Evolutionary conservation across 2,113 vertebrate genomes (phyloP), one percentile per base, ranked within the genome.

Genomic region (Chlorocebus sabaeus): DNA sequence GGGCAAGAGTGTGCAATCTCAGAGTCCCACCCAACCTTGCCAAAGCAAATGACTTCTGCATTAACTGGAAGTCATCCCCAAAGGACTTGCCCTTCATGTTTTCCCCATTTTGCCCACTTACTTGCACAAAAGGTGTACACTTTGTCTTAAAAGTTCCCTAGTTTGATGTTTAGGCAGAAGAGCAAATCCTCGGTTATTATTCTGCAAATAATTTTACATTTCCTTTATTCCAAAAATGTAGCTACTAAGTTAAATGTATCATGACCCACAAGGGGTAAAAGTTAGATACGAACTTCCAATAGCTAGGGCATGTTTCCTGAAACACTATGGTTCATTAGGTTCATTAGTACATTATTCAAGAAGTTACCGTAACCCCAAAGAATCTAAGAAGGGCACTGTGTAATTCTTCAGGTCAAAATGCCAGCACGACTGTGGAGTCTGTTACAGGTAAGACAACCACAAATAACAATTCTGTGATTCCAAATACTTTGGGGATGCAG

Each of bases 31-130:
- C 75, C 18, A 76, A 48, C 38, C 57, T 87, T 80, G 96, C 94
- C 96, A 98, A 97, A 98, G 90, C 64, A 52, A 81, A 81, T n/a
- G 48, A 85, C 50, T 90, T 95, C 70, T 35, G 43, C 9, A 18
- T 68, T 78, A 76, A 68, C n/a, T 70, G 35, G 70, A 89, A 80
- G 80, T 90, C 75, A 76, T 22, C 75, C 93, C 82, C 57, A 86
- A 94, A 97, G 50, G 67, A 76, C 30, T 8, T n/a, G 13, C 14
- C 94, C 78, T 70, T 38, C 25, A 25, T 10, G 40, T 38, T 48
- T 38, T 64, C 38, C 52, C 38, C 59, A 84, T 35, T 84, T 81
- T 13, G 73, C 8, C 23, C 70, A 35, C 50, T 61, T 92, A 84
- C 79, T 86, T 83, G 96, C 88, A 96, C 84, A 86, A 89, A 88